A percentile compares a stretch with the other conserved stretches of the same genome.
These are phyloP conservation scores for Betta splendens DNA, from an alignment of 2,797 vertebrate genomes.

Conservation along the genomic window DNA sequence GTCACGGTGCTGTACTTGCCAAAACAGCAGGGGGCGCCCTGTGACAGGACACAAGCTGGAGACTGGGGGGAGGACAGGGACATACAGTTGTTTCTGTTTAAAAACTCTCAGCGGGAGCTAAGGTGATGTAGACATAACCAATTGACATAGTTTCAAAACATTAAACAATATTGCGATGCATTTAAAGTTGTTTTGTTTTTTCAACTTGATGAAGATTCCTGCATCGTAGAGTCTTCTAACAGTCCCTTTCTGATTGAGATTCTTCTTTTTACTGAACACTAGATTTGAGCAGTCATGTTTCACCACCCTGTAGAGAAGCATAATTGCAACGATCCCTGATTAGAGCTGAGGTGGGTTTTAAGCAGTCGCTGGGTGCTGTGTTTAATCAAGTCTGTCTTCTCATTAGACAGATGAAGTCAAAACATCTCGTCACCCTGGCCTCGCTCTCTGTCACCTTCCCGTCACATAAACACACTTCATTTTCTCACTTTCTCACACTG, in stretches of 20 bases:
- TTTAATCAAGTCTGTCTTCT: slow-evolving; percentile 47
- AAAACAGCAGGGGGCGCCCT: slow-evolving; percentile 52
- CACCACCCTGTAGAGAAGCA: slow-evolving; percentile 18
- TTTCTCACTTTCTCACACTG: slow-evolving; percentile 1
- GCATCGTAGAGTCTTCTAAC: background rate
- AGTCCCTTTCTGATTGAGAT: slow-evolving; percentile 11
- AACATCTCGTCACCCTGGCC: slow-evolving; percentile 22
- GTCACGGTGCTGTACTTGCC: background rate
- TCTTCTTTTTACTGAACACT: slow-evolving; percentile 19
- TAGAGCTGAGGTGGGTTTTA: slow-evolving; percentile 20
- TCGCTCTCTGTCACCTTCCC: slow-evolving; percentile 8
- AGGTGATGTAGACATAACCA: background rate
- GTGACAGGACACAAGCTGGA: background rate
- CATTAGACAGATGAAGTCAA: slow-evolving; percentile 42
- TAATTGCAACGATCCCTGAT: slow-evolving; percentile 55
- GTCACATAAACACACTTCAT: slow-evolving; percentile 18
- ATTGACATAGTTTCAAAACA: background rate
- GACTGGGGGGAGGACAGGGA: background rate
- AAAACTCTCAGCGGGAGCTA: background rate
- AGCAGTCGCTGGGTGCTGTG: slow-evolving; percentile 12
- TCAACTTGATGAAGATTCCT: background rate
- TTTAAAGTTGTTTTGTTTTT: background rate
- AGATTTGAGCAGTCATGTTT: slow-evolving; percentile 22
- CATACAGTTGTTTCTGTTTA: background rate
- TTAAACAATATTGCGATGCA: background rate